Percentiles rank a stretch among this genome's conserved stretches.
Conservation (phyloP, 2,888 invertebrate species). For the Agonopterix alstromeriana region DNA sequence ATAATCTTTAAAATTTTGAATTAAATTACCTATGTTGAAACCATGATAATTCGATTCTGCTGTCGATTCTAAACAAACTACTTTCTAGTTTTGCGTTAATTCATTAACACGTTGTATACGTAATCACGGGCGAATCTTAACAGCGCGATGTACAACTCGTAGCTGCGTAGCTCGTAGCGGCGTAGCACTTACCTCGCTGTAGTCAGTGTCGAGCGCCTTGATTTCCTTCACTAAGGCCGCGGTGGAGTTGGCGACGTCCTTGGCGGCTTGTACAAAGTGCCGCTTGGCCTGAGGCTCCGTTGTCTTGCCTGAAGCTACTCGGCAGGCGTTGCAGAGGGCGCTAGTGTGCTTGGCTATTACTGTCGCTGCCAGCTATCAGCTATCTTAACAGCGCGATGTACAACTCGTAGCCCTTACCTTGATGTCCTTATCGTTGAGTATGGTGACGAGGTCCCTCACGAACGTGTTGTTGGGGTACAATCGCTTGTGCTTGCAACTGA, state of each 20-base stretch:
- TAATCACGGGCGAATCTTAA: too few relatives aligned
- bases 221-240: conserved; percentile 96
- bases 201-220: conserved; percentile 91
- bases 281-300: conserved; percentile 94
- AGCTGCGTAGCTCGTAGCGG: too few relatives aligned
- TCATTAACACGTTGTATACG: too few relatives aligned
- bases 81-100: too few relatives aligned
- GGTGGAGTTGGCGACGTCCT: conserved; percentile 97
- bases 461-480: conserved; percentile 57
- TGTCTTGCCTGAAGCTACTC: conserved; percentile 93
- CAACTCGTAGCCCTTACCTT: conserved; percentile 30
- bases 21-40: too few relatives aligned
- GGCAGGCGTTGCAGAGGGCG: conserved; percentile 95
- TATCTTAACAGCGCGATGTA: background rate
- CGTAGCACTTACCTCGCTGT: conserved; percentile 74
- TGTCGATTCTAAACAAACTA: too few relatives aligned
- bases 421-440: conserved; percentile 52
- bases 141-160: too few relatives aligned
- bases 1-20: too few relatives aligned
- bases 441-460: conserved; percentile 56
- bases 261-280: conserved; percentile 98
- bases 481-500: conserved; percentile 44
- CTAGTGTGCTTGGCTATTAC: conserved; percentile 97
- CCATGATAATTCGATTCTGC: too few relatives aligned
- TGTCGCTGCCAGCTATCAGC: conserved; percentile 70